Evolutionary conservation across 2,797 vertebrate genomes (phyloP).

Genomic region (Phoebastria nigripes): DNA sequence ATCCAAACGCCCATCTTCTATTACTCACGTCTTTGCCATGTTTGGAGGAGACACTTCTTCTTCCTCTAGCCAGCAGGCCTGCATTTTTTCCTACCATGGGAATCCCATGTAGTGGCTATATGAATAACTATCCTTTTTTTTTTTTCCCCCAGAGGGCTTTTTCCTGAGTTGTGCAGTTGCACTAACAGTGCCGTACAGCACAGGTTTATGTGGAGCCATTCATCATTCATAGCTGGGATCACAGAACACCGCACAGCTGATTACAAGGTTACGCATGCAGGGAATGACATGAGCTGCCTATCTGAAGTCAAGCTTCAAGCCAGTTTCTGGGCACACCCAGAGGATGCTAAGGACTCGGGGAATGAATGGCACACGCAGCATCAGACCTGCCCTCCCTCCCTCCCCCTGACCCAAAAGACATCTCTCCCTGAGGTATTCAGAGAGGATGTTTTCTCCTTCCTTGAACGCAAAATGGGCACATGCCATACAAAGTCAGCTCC

Average conservation of each 20-base stretch:
- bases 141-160: not conserved
- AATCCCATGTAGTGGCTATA: not conserved
- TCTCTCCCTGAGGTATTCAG: not conserved
- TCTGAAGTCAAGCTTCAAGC: not conserved
- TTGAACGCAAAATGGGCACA: not conserved
- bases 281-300: slow-evolving; percentile 15
- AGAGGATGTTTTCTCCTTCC: not conserved
- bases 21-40: not conserved
- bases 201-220: slow-evolving; percentile 15
- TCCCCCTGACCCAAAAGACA: rapidly evolving
- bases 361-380: not conserved
- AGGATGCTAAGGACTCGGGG: not conserved
- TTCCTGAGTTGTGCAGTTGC: not conserved
- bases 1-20: not conserved
- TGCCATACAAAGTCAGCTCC: not conserved
- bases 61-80: not conserved
- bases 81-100: not conserved
- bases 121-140: not conserved
- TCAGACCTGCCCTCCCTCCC: not conserved
- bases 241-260: slow-evolving; percentile 45
- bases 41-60: not conserved
- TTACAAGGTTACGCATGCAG: slow-evolving; percentile 44
- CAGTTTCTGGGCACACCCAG: not conserved
- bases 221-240: slow-evolving; percentile 52
- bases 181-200: not conserved